A percentile compares a stretch with the other conserved stretches of the same genome.
Evolutionary conservation across 2,888 invertebrate genomes (phyloP).

Genomic region (Acrocera orbiculus): DNA sequence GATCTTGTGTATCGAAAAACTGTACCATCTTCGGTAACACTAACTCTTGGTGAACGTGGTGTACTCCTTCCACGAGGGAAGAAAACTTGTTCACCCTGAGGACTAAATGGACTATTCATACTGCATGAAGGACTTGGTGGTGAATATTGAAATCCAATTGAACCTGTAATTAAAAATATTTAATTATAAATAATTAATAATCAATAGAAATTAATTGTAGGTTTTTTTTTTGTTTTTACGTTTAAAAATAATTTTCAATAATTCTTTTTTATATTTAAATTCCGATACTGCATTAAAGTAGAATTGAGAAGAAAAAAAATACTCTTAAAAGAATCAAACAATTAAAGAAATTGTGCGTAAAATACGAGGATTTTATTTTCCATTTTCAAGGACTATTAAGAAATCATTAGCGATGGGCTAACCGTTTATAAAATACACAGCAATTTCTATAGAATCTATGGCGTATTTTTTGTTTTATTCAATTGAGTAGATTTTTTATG

Average conservation of each 20-base stretch:
- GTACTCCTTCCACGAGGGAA: conserved; percentile 25
- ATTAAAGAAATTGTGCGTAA: conserved; percentile 11
- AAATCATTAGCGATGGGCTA: conserved; percentile 7
- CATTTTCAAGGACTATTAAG: conserved; percentile 6
- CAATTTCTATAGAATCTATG: no score
- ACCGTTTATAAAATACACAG: no score
- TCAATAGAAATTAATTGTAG: no score
- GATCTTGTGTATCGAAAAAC: conserved; percentile 17
- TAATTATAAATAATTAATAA: no score
- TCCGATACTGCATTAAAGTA: neutral
- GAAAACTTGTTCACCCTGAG: conserved; percentile 24
- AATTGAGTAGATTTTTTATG: no score
- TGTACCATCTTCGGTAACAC: conserved; percentile 24
- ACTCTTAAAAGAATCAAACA: conserved; percentile 4
- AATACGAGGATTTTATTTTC: conserved; percentile 6
- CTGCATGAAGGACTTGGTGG: conserved; percentile 30
- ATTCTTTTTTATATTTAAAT: neutral
- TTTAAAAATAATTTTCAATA: no score
- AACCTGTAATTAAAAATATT: conserved; percentile 18
- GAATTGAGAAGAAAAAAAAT: conserved; percentile 2
- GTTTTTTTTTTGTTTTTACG: no score
- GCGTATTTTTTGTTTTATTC: no score
- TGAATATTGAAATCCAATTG: conserved; percentile 29
- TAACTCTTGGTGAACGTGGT: conserved; percentile 25
- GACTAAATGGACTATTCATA: conserved; percentile 19